A percentile compares a stretch with the other conserved stretches of the same genome.
Evolutionary conservation across 2,113 vertebrate species (phyloP).

Genomic region (Barnardius zonarius): DNA sequence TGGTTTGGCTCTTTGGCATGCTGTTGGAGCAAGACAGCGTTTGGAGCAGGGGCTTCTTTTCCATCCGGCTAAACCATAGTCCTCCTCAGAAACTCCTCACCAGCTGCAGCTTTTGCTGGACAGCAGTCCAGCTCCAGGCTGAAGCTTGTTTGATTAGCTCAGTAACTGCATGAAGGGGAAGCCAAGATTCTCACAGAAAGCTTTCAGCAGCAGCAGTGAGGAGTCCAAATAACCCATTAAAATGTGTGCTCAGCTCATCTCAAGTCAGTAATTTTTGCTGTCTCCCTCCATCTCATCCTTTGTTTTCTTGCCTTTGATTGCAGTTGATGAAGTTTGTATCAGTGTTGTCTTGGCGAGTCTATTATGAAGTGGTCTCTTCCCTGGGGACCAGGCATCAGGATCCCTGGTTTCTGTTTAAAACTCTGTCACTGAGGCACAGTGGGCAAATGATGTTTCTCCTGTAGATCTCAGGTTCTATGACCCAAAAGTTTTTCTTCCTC

Average conservation of each 20-base stretch:
- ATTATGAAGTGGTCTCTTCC: background rate
- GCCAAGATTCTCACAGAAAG: conserved; percentile 28
- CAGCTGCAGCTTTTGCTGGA: background rate
- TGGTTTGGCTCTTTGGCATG: background rate
- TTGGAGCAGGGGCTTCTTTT: background rate
- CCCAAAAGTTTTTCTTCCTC: background rate
- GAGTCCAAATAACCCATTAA: conserved; percentile 51
- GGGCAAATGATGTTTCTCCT: background rate
- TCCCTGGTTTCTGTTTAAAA: background rate
- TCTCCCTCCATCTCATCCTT: background rate
- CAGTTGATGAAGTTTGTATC: conserved; percentile 10
- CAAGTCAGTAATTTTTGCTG: background rate
- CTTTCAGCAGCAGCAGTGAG: conserved; percentile 37
- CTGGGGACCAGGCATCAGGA: background rate
- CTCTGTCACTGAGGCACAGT: background rate
- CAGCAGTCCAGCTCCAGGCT: background rate
- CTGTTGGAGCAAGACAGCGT: background rate
- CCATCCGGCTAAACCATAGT: background rate
- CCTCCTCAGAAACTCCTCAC: background rate
- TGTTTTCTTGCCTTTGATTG: conserved; percentile 29
- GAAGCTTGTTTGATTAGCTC: conserved; percentile 40
- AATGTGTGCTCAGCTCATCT: conserved; percentile 19
- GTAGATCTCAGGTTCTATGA: background rate
- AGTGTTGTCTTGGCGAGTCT: background rate
- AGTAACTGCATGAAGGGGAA: conserved; percentile 9